Percentiles rank a stretch among this genome's conserved stretches.
Conservation (phyloP, 1,140 invertebrate genomes). For the Bombus pyrosoma region DNA sequence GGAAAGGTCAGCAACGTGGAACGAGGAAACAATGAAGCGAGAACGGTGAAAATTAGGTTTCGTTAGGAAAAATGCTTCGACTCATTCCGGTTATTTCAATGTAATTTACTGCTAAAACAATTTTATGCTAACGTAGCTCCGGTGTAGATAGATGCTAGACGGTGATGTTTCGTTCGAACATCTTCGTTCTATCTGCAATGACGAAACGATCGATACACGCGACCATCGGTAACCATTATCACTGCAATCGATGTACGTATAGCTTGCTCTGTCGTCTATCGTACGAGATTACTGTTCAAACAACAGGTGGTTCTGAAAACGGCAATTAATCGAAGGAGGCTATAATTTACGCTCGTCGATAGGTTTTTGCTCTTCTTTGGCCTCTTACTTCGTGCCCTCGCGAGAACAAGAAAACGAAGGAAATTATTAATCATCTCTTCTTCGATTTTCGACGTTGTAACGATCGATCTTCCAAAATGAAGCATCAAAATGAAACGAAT, state of each 20-base stretch:
- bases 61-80: neutral
- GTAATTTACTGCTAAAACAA: neutral
- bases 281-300: slow-evolving; percentile 35
- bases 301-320: slow-evolving; percentile 52
- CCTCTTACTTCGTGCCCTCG: neutral
- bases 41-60: neutral
- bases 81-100: neutral
- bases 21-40: neutral
- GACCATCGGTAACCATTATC: slow-evolving; percentile 41
- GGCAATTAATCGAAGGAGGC: slow-evolving; percentile 48
- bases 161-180: neutral
- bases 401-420: neutral
- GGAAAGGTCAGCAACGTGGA: too few relatives aligned
- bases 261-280: slow-evolving; percentile 8
- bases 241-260: slow-evolving; percentile 14
- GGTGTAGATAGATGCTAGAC: neutral
- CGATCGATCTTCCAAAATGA: too few relatives aligned
- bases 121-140: neutral
- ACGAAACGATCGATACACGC: neutral
- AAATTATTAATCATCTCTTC: neutral
- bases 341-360: slow-evolving; percentile 3
- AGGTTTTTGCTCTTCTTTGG: neutral
- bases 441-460: neutral
- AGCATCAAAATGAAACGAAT: too few relatives aligned
- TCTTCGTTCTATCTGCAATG: neutral